Evolutionary conservation across 2,888 invertebrate genomes (phyloP), one percentile per base, ranked within the genome.

Genomic region (Deilephila porcellus): DNA sequence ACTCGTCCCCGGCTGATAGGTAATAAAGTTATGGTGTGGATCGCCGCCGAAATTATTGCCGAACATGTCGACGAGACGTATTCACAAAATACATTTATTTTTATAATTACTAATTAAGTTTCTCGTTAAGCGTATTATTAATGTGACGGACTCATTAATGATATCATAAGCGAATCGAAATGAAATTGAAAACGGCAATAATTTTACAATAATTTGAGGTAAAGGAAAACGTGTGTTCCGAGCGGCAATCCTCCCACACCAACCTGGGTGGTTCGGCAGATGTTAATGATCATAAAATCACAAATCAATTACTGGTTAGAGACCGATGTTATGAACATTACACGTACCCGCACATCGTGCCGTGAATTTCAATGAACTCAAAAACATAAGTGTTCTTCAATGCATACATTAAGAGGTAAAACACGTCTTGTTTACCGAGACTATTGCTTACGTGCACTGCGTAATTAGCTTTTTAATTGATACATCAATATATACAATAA

Each of bases 181-280:
- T 76, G 71, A 86, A 87, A 89, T 87, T 85, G 85, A 83, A 84
- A 81, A 82, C 53, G n/a, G 56, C n/a, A 56, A n/a, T 56, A 56
- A 56, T n/a, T 56, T 56, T 56, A 56, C 45, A 67, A 67, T 67
- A 52, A 67, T 67, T 29, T 67, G 67, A 6, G 67, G 67, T 62
- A 74, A 67, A 64, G 19, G 29, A 52, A 32, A 60, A 70, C 60
- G 17, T 17, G 70, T 25, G 52, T 25, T 67, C 52, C 25, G 45
- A 67, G 52, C 25, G 52, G 62, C 53, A 59, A 71, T 52, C 64
- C 56, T 64, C 70, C 60, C 77, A 60, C 75, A 75, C 74, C 87
- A 59, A 82, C 91, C 83, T 92, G 91, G 91, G 92, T 91, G 91
- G 91, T 77, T 78, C 80, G 83, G 82, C 88, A 89, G 88, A 89